These are phyloP conservation scores for Heteropelma amictum DNA, from an alignment of 2,888 invertebrate genomes.

Conservation along the genomic window DNA sequence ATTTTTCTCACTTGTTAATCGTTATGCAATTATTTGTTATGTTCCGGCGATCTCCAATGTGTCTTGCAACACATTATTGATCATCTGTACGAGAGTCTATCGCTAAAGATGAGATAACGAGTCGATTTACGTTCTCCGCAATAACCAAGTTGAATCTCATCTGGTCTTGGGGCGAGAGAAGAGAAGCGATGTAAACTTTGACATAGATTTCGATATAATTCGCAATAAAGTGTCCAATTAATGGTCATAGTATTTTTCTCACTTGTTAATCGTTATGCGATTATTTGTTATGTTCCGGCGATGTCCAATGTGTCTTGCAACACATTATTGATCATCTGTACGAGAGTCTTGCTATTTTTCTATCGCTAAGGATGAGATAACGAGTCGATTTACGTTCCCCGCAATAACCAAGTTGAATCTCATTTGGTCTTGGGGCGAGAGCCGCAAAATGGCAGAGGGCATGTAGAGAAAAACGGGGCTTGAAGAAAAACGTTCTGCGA, in stretches of 20 bases:
- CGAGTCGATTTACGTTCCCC: not conserved
- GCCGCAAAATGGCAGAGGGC: not conserved
- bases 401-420: conserved; percentile 22
- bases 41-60: no score
- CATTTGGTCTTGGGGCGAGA: conserved; percentile 27
- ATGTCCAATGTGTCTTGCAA: not conserved
- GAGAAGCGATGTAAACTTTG: no score
- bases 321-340: not conserved
- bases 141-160: conserved; percentile 20
- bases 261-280: no score
- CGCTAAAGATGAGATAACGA: not conserved
- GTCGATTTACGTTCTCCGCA: conserved; percentile 3
- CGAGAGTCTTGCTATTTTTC: not conserved
- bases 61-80: not conserved
- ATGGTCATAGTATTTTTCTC: no score
- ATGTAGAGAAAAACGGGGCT: conserved; percentile 13
- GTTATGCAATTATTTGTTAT: no score
- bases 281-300: no score
- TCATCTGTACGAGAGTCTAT: not conserved
- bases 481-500: conserved; percentile 16
- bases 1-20: no score
- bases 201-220: no score
- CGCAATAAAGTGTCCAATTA: no score
- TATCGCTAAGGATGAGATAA: not conserved
- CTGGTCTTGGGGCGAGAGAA: conserved; percentile 20